These are phyloP conservation scores for Xylocopa sonorina DNA, from an alignment of 1,140 invertebrate genomes.

Conservation along the genomic window DNA sequence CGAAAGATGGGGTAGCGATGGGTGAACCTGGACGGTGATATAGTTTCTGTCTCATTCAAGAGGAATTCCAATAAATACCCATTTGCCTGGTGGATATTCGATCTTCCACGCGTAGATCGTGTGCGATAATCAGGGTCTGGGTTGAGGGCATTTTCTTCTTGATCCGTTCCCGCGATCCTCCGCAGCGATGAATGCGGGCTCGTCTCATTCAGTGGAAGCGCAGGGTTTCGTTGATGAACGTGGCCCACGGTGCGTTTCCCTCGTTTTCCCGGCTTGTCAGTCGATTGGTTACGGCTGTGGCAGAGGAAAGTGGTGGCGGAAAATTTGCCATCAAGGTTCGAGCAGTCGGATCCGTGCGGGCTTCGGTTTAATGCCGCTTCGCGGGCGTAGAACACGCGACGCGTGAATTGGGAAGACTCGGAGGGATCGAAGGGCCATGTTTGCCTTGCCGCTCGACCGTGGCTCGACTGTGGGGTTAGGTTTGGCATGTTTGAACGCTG, in stretches of 20 bases:
- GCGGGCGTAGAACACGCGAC: neutral
- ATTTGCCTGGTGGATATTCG: conserved; percentile 47
- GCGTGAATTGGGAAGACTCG: neutral
- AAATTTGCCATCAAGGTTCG: neutral
- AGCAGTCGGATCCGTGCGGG: neutral
- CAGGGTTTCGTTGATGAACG: too few relatives aligned
- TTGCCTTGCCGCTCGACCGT: neutral
- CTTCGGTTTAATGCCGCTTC: neutral
- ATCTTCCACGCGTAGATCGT: neutral
- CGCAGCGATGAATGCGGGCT: conserved; percentile 11
- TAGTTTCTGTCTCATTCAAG: neutral
- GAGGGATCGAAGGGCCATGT: neutral
- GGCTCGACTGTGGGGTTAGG: neutral
- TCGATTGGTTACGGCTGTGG: too few relatives aligned
- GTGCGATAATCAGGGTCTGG: neutral
- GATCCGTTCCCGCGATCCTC: conserved; percentile 28
- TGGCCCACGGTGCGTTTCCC: neutral
- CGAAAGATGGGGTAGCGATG: neutral
- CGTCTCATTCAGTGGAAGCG: neutral
- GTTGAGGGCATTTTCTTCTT: too few relatives aligned
- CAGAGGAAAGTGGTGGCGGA: too few relatives aligned
- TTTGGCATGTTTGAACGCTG: neutral
- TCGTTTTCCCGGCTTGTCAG: neutral
- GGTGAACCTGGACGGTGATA: neutral
- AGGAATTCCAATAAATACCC: conserved; percentile 59